Evolutionary conservation across 2,888 invertebrate genomes (phyloP), one percentile per base, ranked within the genome.

Genomic region (Hirtodrosophila cameraria): DNA sequence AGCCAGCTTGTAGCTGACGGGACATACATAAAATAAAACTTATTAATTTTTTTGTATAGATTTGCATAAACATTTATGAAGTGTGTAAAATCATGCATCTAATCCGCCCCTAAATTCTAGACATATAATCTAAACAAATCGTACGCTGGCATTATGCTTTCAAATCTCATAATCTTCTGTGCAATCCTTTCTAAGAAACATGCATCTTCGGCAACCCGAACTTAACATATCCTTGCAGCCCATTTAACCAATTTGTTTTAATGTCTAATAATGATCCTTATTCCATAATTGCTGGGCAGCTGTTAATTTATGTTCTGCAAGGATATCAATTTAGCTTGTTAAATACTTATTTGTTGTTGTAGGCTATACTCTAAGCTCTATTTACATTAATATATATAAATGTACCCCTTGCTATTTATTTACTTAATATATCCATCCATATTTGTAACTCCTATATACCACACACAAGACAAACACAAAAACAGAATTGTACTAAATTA

Each of bases 401-500:
- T 63, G 38, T 69, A 55, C 36, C 49, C n/a, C 36, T 59, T 77
- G 53, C 63, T 68, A 58, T 67, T 67, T 59, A 64, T 60, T 68
- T 72, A 71, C 49, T 55, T 64, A 35, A 64, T 42, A 52, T 54
- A 42, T 81, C 62, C 78, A 77, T 82, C 65, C 55, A 82, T 75
- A 61, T 55, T 59, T 48, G 41, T 72, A 76, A 43, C 52, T 12
- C 50, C 38, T 59, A 63, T 25, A 61, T 25, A 55, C 50, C 20
- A 53, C 35, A 52, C 45, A 61, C 9, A 35, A 38, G 9, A 28
- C 18, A 39, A 28, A 58, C 48, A 49, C 36, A 53, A 45, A 69
- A 31, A 53, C 25, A 73, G 42, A 68, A 76, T 62, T 75, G 67
- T 72, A 80, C 74, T 84, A 65, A 82, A 82, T 65, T 85, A 85